phyloP scores from a whole-genome alignment of 2,797 vertebrate species.

The Brotogeris chrysoptera region DNA sequence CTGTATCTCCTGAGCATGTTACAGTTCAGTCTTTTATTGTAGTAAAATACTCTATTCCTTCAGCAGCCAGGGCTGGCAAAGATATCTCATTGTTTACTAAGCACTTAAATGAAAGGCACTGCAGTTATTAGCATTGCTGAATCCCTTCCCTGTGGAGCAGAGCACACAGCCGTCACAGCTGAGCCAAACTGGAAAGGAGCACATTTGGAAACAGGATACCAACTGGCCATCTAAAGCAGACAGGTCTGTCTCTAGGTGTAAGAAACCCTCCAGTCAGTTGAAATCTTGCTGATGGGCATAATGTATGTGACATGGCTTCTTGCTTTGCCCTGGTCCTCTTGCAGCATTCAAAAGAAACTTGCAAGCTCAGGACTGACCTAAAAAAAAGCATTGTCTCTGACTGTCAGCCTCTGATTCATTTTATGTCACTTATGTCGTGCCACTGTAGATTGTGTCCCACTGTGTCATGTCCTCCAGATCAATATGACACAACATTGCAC shows the following conservation, averaged over 20 bases:
- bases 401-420: not conserved
- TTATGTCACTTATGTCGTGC: not conserved
- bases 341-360: not conserved
- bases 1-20: not conserved
- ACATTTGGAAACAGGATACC: accelerated
- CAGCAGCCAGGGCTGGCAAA: not conserved
- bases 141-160: not conserved
- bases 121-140: not conserved
- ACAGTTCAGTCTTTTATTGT: not conserved
- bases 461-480: not conserved
- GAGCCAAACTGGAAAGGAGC: not conserved
- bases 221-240: accelerated
- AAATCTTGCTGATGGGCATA: not conserved
- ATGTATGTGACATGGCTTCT: accelerated
- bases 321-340: not conserved
- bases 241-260: not conserved
- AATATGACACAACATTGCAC: not conserved
- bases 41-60: not conserved
- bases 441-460: not conserved
- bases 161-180: not conserved
- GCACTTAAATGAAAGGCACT: not conserved
- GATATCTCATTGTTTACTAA: not conserved
- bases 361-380: not conserved
- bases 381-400: not conserved
- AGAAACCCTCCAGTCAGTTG: accelerated